Conservation (phyloP, 1,140 invertebrate genomes). For the Drosophila virilis region DNA sequence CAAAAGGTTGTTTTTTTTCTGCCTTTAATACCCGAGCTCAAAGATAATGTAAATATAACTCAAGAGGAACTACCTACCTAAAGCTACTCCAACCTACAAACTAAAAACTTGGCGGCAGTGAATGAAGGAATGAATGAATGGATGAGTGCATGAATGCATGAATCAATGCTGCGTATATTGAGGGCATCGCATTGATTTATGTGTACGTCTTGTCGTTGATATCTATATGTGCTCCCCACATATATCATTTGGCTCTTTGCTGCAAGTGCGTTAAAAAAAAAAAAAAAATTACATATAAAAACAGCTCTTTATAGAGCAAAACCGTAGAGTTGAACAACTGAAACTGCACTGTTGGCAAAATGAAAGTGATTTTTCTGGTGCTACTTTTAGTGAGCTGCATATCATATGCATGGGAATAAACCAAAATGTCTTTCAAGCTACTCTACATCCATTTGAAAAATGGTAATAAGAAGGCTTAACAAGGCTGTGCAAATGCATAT, state of each 20-base stretch:
- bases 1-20: conserved; percentile 38
- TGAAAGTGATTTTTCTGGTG: conserved; percentile 43
- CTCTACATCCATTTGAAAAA: neutral
- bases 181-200: conserved; percentile 76
- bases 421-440: neutral
- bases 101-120: conserved; percentile 56
- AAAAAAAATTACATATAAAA: conserved; percentile 1
- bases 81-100: conserved; percentile 9
- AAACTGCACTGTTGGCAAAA: conserved; percentile 7
- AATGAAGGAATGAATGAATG: conserved; percentile 33
- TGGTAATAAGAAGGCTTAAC: neutral
- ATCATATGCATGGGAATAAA: conserved; percentile 7
- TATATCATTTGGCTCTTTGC: neutral
- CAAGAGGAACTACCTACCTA: conserved; percentile 37
- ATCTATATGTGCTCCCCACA: conserved; percentile 6
- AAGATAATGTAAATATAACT: conserved; percentile 38
- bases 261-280: conserved; percentile 3
- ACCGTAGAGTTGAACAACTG: conserved; percentile 1
- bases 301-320: conserved; percentile 1
- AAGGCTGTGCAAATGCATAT: neutral
- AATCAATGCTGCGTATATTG: conserved; percentile 41
- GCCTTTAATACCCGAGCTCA: conserved; percentile 45
- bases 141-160: conserved; percentile 36
- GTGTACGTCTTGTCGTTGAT: conserved; percentile 25
- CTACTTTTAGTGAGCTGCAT: neutral